Evolutionary conservation across 2,797 vertebrate species (phyloP).

Genomic region (Podarcis siculus): DNA sequence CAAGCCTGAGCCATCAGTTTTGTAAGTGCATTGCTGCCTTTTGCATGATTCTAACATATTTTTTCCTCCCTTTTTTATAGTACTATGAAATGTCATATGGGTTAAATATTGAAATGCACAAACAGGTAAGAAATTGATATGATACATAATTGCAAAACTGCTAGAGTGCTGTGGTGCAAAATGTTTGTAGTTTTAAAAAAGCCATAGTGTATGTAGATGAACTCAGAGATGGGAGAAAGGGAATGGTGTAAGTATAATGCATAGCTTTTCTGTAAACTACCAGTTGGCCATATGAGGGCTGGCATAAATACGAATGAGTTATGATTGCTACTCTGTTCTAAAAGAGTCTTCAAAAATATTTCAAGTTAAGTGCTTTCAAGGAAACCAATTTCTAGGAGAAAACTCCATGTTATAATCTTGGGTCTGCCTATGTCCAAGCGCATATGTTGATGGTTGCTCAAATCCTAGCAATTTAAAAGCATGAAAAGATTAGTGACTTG

Average conservation of each 20-base stretch:
- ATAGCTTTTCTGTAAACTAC: background rate
- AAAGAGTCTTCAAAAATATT: slow-evolving; percentile 18
- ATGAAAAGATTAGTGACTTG: slow-evolving; percentile 78
- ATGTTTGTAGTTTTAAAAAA: background rate
- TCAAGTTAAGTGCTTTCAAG: slow-evolving; percentile 47
- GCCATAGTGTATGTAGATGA: background rate
- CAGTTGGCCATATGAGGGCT: background rate
- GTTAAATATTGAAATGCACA: slow-evolving; percentile 99
- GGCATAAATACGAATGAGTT: background rate
- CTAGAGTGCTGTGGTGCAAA: slow-evolving; percentile 3
- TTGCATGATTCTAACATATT: slow-evolving; percentile 46
- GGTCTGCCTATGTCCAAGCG: slow-evolving; percentile 14
- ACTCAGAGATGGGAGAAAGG: background rate
- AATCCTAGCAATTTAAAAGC: slow-evolving; percentile 71
- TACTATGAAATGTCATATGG: slow-evolving; percentile 99
- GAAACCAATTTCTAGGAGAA: slow-evolving; percentile 43
- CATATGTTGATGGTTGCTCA: slow-evolving; percentile 64
- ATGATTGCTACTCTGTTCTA: background rate
- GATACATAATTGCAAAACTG: background rate
- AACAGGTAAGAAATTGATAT: slow-evolving; percentile 84
- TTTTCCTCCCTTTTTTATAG: slow-evolving; percentile 76
- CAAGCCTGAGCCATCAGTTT: background rate
- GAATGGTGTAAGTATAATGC: background rate
- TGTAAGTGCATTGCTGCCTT: background rate
- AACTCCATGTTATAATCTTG: slow-evolving; percentile 46